Percentiles rank a stretch among this genome's conserved stretches.
Evolutionary conservation across 1,140 invertebrate genomes (phyloP).

Genomic region (Arion vulgaris): DNA sequence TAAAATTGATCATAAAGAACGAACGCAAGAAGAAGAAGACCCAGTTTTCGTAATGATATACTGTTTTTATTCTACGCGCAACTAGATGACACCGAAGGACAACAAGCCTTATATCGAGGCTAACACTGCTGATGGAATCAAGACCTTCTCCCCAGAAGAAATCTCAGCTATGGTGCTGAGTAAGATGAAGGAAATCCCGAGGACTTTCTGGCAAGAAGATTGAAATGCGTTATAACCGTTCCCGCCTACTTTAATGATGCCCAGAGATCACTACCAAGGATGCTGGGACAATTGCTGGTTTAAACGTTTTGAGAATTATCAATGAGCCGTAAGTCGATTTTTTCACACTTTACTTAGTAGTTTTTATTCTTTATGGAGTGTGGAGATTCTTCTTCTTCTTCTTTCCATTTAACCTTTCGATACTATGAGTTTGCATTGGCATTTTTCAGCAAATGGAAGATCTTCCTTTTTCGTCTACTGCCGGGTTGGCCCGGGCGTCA

Average conservation of each 20-base stretch:
- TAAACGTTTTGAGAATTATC: slow-evolving; percentile 99
- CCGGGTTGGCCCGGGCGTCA: too few species aligned
- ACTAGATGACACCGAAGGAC: slow-evolving; percentile 88
- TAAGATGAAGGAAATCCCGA: slow-evolving; percentile 99
- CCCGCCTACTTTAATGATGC: slow-evolving; percentile 99
- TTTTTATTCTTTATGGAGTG: too few species aligned
- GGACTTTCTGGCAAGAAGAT: slow-evolving; percentile 95
- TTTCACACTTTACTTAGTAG: too few species aligned
- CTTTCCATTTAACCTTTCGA: too few species aligned
- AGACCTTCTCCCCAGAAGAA: slow-evolving; percentile 96
- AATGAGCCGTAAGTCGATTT: slow-evolving; percentile 94
- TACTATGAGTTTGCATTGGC: too few species aligned
- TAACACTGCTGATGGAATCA: slow-evolving; percentile 80
- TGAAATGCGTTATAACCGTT: slow-evolving; percentile 98
- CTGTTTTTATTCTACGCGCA: too few species aligned
- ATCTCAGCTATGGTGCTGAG: slow-evolving; percentile 97
- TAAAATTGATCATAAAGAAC: too few species aligned
- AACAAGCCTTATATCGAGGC: slow-evolving; percentile 86
- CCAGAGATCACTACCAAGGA: slow-evolving; percentile 97
- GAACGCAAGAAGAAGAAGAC: too few species aligned
- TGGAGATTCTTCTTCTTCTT: too few species aligned
- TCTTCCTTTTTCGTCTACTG: too few species aligned
- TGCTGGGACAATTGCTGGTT: slow-evolving; percentile 84
- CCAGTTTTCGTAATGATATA: too few species aligned
- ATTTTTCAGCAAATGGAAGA: too few species aligned